Base-by-base conservation (phyloP, 2,113 vertebrate genomes). In the Engraulis encrasicolus region DNA sequence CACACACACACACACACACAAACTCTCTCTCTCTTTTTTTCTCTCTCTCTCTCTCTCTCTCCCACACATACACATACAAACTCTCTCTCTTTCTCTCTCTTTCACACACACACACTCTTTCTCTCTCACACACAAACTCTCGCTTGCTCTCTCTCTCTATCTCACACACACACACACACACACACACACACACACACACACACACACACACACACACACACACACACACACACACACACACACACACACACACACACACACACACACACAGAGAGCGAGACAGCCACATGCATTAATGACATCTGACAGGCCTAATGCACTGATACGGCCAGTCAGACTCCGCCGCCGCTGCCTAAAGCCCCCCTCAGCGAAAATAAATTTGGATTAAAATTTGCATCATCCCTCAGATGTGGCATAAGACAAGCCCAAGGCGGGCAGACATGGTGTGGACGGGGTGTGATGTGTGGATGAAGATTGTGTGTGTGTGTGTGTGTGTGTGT, bases 241-340 rank as follows among this genome's bases (percentile, higher is more conserved):
- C 18, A 58, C 19, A 20, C 50, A 52, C 50, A 52, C 50, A 52
- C 50, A 52, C 50, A n/a, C 18, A 58, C 52, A 20, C 19, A 58
- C 54, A 54, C 58, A 66, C 27, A 66, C 23, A 66, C 58, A 3
- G 40, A 45, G 40, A 9, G 40, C 4, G 40, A 45, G 40, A 66
- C 58, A 50, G 66, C 82, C 83, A 50, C 58, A 81, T 54, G 48
- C 85, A 84, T 81, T 50, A 61, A 27, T 48, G 50, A 81, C 37
- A 27, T 83, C 83, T 66, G 58, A 66, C 58, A 66, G 58, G 11
- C 23, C 58, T 66, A 66, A 66, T 31, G 12, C 58, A 66, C 58
- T 66, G 58, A 66, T 31, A 66, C 14, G 58, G 23, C 58, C 40
- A n/a, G n/a, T n/a, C 15, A 12, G 58, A 66, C 58, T 66, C 20